Percentiles rank a stretch among this genome's conserved stretches.
Evolutionary conservation across 2,888 invertebrate species (phyloP).

Genomic region (Sphaerophoria rueppellii): DNA sequence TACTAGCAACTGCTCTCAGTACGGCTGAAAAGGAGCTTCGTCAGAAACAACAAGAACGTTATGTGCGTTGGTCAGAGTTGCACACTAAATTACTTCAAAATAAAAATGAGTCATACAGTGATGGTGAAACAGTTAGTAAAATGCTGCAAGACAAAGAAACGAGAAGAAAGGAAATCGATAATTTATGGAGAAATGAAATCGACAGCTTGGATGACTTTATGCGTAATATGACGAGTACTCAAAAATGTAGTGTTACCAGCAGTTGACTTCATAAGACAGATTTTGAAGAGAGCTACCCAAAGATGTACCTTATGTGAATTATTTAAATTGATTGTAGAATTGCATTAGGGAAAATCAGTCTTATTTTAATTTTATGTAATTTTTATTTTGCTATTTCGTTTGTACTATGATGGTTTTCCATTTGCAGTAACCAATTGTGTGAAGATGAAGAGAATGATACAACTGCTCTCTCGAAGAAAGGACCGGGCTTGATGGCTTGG

Average conservation of each 20-base stretch:
- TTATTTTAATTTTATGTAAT: slow-evolving; percentile 49
- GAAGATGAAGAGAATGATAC: slow-evolving; percentile 71
- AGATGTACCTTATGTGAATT: slow-evolving; percentile 5
- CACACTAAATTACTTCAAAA: slow-evolving; percentile 78
- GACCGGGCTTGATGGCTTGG: slow-evolving; percentile 73
- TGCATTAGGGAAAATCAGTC: not conserved
- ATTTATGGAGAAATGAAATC: slow-evolving; percentile 83
- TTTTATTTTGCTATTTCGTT: slow-evolving; percentile 73
- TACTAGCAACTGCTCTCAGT: slow-evolving; percentile 83
- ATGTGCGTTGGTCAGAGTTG: slow-evolving; percentile 83
- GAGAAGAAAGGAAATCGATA: slow-evolving; percentile 77
- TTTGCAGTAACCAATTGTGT: slow-evolving; percentile 79
- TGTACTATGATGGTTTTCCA: slow-evolving; percentile 82
- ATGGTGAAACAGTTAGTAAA: slow-evolving; percentile 42
- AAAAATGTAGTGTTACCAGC: slow-evolving; percentile 33
- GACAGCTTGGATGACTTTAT: slow-evolving; percentile 85
- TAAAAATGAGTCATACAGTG: slow-evolving; percentile 37
- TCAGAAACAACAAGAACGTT: slow-evolving; percentile 83
- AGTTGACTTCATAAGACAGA: slow-evolving; percentile 20
- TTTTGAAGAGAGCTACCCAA: not conserved
- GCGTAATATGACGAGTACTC: slow-evolving; percentile 83
- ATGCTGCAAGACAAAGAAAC: slow-evolving; percentile 75
- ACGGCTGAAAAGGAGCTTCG: slow-evolving; percentile 84
- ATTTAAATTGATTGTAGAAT: not conserved
- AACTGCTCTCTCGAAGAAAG: slow-evolving; percentile 65